Evolutionary conservation across 2,113 vertebrate species (phyloP).

Genomic region (Xiphias gladius): DNA sequence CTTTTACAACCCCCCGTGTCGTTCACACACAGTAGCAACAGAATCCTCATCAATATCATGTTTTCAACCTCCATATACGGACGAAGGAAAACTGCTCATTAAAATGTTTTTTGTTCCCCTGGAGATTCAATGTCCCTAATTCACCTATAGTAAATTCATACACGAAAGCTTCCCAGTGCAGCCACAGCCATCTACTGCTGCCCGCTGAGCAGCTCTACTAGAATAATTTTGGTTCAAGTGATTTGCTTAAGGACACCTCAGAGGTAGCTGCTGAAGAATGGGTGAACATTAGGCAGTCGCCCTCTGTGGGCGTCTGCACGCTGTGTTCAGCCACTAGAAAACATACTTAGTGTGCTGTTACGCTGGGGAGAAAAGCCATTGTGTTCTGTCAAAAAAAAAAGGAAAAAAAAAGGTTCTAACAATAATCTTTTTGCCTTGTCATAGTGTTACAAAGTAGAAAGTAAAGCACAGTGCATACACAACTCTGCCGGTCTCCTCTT

Average conservation of each 20-base stretch:
- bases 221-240: conserved; percentile 4
- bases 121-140: background rate
- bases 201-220: conserved; percentile 7
- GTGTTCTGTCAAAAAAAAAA: background rate
- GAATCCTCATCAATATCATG: conserved; percentile 1
- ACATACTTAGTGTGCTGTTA: conserved; percentile 4
- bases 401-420: background rate
- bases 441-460: background rate
- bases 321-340: conserved; percentile 22
- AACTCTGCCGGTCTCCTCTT: background rate
- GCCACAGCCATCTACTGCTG: background rate
- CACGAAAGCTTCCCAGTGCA: background rate
- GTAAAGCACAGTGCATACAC: background rate
- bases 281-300: conserved; percentile 33
- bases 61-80: conserved; percentile 12
- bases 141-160: background rate
- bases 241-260: conserved; percentile 28
- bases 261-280: conserved; percentile 25
- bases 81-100: background rate
- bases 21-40: background rate
- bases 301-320: conserved; percentile 25
- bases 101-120: background rate
- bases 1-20: background rate
- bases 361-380: background rate
- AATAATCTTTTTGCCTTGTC: background rate